Conservation (phyloP, 1,140 invertebrate species). For the Bombus difficillimus region DNA sequence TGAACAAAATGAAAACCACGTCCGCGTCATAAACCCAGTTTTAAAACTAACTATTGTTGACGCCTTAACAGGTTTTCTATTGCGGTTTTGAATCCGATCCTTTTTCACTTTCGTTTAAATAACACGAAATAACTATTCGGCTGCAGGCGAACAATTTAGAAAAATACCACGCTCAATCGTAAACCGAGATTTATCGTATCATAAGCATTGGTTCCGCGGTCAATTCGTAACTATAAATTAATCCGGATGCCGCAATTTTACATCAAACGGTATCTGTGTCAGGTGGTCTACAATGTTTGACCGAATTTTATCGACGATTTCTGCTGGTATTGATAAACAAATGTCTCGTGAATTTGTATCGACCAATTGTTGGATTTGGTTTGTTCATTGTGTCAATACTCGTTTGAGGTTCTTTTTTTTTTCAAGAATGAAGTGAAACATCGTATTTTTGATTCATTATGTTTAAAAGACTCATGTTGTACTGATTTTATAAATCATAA, state of each 20-base stretch:
- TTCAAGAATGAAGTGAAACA: not conserved
- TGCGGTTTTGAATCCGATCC: not conserved
- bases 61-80: too few relatives aligned
- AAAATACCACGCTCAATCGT: not conserved
- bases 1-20: too few relatives aligned
- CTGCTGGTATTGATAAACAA: not conserved
- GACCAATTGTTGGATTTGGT: not conserved
- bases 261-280: not conserved
- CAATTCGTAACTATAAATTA: constrained; percentile 1
- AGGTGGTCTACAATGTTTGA: not conserved
- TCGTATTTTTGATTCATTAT: not conserved
- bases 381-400: too few relatives aligned
- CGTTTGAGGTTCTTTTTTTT: too few relatives aligned
- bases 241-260: not conserved
- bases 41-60: not conserved
- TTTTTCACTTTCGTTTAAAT: not conserved
- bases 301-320: not conserved
- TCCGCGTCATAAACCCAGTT: too few relatives aligned
- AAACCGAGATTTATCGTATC: constrained; percentile 3
- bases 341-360: not conserved
- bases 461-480: too few relatives aligned
- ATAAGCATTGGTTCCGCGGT: constrained; percentile 8
- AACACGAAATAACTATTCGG: too few relatives aligned
- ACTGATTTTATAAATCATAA: too few relatives aligned
- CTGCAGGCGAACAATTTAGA: not conserved